A percentile compares a stretch with the other conserved stretches of the same genome.
Evolutionary conservation across 2,113 vertebrate genomes (phyloP).

Genomic region (Tylochromis polylepis): DNA sequence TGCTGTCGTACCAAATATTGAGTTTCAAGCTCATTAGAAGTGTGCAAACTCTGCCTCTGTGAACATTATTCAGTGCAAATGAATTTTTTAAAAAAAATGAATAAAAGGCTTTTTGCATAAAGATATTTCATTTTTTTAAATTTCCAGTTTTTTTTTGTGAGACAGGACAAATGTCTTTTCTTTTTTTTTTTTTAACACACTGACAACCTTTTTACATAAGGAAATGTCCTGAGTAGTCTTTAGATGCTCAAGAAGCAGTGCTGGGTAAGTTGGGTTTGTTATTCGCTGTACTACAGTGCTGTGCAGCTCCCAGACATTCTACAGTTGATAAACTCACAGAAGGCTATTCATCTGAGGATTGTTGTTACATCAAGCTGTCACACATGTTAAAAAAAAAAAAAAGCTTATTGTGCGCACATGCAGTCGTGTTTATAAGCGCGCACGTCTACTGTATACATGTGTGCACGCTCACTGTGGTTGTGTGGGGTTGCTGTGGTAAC

Average conservation of each 20-base stretch:
- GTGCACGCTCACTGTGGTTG: constrained; percentile 53
- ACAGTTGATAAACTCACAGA: constrained; percentile 5
- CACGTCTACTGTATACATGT: constrained; percentile 2
- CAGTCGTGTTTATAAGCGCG: not conserved
- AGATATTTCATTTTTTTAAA: not conserved
- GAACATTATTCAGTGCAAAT: not conserved
- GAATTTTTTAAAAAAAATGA: rapidly evolving
- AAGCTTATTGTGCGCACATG: not conserved
- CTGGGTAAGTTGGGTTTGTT: not conserved
- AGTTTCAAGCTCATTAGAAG: not conserved
- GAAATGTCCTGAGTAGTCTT: not conserved
- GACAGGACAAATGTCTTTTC: not conserved
- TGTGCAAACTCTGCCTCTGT: not conserved
- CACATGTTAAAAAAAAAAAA: constrained; percentile 3
- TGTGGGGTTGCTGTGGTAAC: constrained; percentile 75
- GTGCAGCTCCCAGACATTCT: not conserved
- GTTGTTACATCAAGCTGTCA: not conserved
- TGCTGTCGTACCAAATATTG: not conserved
- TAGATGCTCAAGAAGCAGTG: not conserved
- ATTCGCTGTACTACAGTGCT: not conserved
- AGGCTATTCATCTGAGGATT: constrained; percentile 6
- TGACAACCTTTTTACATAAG: not conserved
- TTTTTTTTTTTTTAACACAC: not conserved
- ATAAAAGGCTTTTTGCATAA: not conserved
- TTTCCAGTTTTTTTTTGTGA: not conserved